Percentiles rank a stretch among this genome's conserved stretches.
These are phyloP conservation scores for Ovibos moschatus DNA, from an alignment of 2,113 vertebrate genomes.

Conservation along the genomic window DNA sequence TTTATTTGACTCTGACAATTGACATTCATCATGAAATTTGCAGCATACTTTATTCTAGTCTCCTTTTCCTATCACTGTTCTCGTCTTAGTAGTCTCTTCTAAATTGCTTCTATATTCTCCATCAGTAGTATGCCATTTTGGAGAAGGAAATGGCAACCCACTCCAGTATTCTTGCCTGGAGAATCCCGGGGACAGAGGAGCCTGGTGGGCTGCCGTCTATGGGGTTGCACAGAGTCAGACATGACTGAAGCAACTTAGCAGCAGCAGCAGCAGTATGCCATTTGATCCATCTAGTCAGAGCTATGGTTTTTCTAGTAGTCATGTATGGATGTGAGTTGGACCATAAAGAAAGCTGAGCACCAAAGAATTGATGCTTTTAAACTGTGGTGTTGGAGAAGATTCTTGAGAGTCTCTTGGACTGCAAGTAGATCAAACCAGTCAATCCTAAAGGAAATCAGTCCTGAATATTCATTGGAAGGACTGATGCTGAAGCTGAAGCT, in stretches of 20 bases:
- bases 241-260: neutral
- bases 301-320: neutral
- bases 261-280: neutral
- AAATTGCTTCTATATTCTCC: neutral
- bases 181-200: neutral
- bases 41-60: neutral
- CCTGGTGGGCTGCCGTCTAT: neutral
- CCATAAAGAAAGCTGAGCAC: neutral
- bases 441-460: neutral
- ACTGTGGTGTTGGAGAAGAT: neutral
- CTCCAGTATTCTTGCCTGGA: neutral
- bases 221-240: neutral
- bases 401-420: neutral
- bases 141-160: neutral
- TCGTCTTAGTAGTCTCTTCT: neutral
- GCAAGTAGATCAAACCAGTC: neutral
- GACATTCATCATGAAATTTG: neutral
- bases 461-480: neutral
- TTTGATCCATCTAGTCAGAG: neutral
- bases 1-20: neutral
- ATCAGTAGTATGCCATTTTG: neutral
- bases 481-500: neutral
- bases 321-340: neutral
- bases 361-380: neutral
- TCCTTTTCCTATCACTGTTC: neutral